Evolutionary conservation across 2,113 vertebrate species (phyloP).

Genomic region (Anarhynchus alexandrinus): DNA sequence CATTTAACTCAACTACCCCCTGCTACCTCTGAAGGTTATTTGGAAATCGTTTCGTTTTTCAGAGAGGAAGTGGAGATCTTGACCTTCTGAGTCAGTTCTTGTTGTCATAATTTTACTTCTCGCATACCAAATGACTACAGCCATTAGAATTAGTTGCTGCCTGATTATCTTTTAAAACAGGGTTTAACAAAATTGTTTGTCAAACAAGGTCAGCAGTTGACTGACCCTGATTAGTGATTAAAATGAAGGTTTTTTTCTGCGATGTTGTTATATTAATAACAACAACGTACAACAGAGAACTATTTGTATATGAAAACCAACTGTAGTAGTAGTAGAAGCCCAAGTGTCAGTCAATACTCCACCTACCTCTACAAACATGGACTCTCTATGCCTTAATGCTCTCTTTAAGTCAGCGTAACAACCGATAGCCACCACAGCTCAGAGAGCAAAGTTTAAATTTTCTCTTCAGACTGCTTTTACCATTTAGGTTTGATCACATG

Average conservation of each 20-base stretch:
- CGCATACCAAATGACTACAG: not conserved
- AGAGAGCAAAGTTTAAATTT: not conserved
- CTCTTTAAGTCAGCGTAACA: not conserved
- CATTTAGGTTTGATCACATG: not conserved
- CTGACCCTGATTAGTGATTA: not conserved
- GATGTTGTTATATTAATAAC: not conserved
- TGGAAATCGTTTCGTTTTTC: not conserved
- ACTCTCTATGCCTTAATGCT: not conserved
- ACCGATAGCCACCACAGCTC: not conserved
- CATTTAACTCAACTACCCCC: not conserved
- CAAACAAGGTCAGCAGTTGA: not conserved
- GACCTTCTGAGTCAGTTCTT: constrained; percentile 15
- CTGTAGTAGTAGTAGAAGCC: not conserved
- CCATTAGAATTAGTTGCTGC: not conserved
- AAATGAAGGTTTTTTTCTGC: not conserved
- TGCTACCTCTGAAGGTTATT: not conserved
- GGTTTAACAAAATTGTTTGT: not conserved
- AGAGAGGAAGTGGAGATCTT: not conserved
- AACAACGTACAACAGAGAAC: not conserved
- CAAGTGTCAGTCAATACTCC: not conserved
- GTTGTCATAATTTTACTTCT: constrained; percentile 19
- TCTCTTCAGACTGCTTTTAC: not conserved
- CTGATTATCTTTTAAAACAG: not conserved
- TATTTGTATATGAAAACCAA: not conserved
- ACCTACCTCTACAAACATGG: not conserved